Conservation (phyloP, 2,888 invertebrate species). For the Hoplodrina blanda region DNA sequence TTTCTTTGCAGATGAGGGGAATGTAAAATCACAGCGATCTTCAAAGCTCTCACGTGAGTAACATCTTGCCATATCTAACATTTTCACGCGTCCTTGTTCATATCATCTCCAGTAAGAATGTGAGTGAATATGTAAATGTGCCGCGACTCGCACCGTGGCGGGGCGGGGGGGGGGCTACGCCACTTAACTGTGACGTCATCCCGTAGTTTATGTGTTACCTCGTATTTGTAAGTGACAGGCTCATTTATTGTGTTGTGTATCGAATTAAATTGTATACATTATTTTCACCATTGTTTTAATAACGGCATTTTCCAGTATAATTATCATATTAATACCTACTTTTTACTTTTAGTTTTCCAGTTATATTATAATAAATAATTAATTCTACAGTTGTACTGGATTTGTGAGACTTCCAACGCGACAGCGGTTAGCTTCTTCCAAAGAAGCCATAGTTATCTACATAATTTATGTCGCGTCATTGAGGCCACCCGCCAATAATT, state of each 20-base stretch:
- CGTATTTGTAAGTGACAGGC: not conserved
- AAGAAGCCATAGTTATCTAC: not conserved
- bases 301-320: not conserved
- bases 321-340: not conserved
- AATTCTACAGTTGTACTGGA: not conserved
- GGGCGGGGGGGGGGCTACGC: not conserved
- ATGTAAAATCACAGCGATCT: not conserved
- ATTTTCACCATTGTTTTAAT: not conserved
- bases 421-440: not conserved
- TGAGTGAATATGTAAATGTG: constrained; percentile 26
- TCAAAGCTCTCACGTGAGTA: constrained; percentile 3
- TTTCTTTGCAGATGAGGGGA: not conserved
- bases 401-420: not conserved
- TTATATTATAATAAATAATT: not conserved
- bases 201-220: constrained; percentile 5
- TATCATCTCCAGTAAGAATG: constrained; percentile 9
- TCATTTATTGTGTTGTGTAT: not conserved
- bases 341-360: not conserved
- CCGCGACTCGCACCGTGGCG: not conserved
- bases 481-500: not conserved
- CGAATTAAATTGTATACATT: not conserved
- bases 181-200: constrained; percentile 21
- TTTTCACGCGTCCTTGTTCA: constrained; percentile 11
- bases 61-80: constrained; percentile 9
- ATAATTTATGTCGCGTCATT: not conserved